Base-by-base conservation (phyloP, 2,888 invertebrate species). In the Acronicta leporina region DNA sequence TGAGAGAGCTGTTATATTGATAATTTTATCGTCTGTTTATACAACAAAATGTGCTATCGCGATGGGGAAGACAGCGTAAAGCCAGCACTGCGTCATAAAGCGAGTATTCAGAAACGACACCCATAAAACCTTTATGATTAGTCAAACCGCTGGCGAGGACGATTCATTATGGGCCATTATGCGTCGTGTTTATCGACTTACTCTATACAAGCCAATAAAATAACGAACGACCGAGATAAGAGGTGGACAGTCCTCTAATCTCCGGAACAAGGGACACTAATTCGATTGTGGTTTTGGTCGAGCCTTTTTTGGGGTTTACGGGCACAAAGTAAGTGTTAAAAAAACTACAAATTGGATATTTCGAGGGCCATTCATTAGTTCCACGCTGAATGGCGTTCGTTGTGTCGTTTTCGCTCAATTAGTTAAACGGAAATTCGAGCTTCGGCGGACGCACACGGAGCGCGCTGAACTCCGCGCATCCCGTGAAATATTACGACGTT, bases 241-340 rank as follows among this genome's bases (percentile, higher is more conserved):
- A 89, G 85, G 87, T 89, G 91, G 94, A 93, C 94, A 92, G 91
- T 92, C 90, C 89, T 92, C 92, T 94, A 94, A 94, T 94, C 94
- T 94, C 91, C 91, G 90, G 91, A 93, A 94, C 94, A 94, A 93
- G 94, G 94, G 93, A 93, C 94, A 93, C 94, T 94, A 94, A 94
- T 94, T 94, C 92, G 94, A 94, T 93, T 94, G 94, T 94, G 94
- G 94, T 94, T 94, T 94, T 88, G 91, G 92, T 87, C 86, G 89
- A 90, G 87, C 86, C 89, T 91, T 92, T 92, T 92, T 94, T 91
- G 86, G 91, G 89, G 89, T 92, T 92, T 92, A 92, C 89, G 92
- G 92, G 91, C 94, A 94, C 94, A 94, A 94, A 94, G 93, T 94
- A 92, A 90, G 94, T 88, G 91, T 92, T 89, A 92, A 94, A 94